Evolutionary conservation across 1,140 invertebrate genomes (phyloP), one percentile per base, ranked within the genome.

Genomic region (Anastatus disparis): DNA sequence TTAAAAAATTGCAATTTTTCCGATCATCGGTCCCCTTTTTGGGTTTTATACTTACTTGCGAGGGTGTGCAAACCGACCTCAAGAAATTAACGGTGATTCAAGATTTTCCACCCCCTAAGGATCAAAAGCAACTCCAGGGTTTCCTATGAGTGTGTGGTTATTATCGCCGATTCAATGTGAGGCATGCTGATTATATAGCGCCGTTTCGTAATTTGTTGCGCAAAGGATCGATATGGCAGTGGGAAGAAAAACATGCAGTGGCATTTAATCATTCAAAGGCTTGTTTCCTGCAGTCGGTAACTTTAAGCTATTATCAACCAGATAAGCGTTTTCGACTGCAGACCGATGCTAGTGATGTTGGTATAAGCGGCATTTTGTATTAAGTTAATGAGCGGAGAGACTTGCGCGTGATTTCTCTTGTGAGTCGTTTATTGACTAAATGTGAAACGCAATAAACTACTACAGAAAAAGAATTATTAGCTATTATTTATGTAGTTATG

Each of bases 61-160:
- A 74, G 1, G 86, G 84, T 9, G 61, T 75, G 13, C 44, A 56
- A 55, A 77, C 81, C 9, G 71, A 81, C 70, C 61, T 75, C 0
- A 75, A 77, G 22, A 82, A 81, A 62, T 66, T 84, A 0, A 26
- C 62, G 2, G 75, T 69, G 2, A 74, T 87, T 15, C 15, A 59
- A 56, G 59, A 82, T 2, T 85, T 82, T 74, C 73, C 81, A 0
- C 40, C 12, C 29, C 77, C 74, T 3, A 62, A 22, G 35, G 73
- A 72, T 42, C 42, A 74, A 70, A 55, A 29, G 10, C 7, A 53
- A 15, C 15, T 53, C 13, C 50, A 53, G 15, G 15, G 26, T 12
- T 53, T 27, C 26, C 2, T 53, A 6, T 24, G 50, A 6, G n/a
- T 53, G 10, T 53, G 50, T 29, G 15, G 12, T 2, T 53, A 53